phyloP scores from a whole-genome alignment of 2,113 vertebrate genomes.

The Rhadina sibilatrix region DNA sequence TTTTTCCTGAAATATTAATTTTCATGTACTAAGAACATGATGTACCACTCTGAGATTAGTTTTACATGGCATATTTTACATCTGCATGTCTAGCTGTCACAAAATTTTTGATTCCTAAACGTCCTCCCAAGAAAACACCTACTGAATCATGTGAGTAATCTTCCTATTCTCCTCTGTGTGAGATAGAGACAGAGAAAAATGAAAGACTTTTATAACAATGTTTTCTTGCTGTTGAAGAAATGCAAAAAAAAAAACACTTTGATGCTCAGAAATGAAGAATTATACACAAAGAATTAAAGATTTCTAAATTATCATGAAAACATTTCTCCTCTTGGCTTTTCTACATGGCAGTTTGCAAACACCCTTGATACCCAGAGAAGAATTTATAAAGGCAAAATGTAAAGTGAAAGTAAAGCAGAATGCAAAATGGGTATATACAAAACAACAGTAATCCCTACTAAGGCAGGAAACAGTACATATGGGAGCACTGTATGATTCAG shows the following conservation, averaged over 20 bases:
- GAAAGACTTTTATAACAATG: neutral
- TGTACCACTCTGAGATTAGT: neutral
- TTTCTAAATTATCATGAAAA: neutral
- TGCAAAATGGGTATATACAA: neutral
- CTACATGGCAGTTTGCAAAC: neutral
- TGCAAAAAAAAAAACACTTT: neutral
- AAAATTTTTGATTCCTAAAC: neutral
- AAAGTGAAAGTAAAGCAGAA: neutral
- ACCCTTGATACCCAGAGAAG: neutral
- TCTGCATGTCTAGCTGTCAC: neutral
- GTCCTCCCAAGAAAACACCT: neutral
- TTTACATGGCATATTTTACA: neutral
- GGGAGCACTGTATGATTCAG: neutral
- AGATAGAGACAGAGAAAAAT: neutral
- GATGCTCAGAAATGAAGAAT: neutral
- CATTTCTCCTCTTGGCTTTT: neutral
- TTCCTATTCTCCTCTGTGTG: neutral
- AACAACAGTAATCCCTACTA: neutral
- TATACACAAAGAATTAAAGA: neutral
- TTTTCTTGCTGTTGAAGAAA: neutral
- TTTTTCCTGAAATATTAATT: neutral
- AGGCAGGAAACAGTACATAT: neutral
- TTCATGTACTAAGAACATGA: neutral
- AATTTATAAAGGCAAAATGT: neutral
- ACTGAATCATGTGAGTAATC: neutral